Evolutionary conservation across 2,888 invertebrate species (phyloP), one percentile per base, ranked within the genome.

Genomic region (Polydrusus cervinus): DNA sequence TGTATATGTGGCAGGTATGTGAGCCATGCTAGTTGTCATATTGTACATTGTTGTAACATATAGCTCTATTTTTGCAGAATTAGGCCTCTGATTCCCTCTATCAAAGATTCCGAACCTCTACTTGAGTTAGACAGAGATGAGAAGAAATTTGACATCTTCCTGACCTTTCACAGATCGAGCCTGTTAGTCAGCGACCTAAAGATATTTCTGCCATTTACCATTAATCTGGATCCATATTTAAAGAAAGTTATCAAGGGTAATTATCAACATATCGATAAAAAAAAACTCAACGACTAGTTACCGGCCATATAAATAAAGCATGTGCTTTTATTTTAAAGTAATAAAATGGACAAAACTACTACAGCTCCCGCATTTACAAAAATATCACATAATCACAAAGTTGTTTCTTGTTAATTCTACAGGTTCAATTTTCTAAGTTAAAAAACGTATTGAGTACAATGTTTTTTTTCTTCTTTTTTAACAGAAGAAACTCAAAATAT

Each of bases 191-290:
- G 94, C 51, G 96, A 97, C 85, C 90, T 99, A 84, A 95, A 97
- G 85, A 94, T 97, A 83, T 99, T 99, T 88, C 89, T 99, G 76
- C 98, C 99, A 0, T 99, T 99, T 87, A 98, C 99, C 14, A 98
- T 98, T 82, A 99, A 99, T 87, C 89, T 99, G 70, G 99, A 99
- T 89, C 99, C 99, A 0, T 99, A 98, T 86, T 92, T 99, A 76
- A 94, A 97, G 85, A 99, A 99, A 89, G 94, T 97, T 71, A 97
- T 99, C 74, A 96, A 97, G 91, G 98, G 96, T 95, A 86, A 83
- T 79, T 38, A 11, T n/a, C n/a, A n/a, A n/a, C n/a, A n/a, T n/a
- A n/a, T n/a, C n/a, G n/a, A n/a, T n/a, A n/a, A n/a, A n/a, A n/a
- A n/a, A n/a, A n/a, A n/a, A n/a, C n/a, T n/a, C n/a, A n/a, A n/a